Conservation (phyloP, 2,797 vertebrate species). For the Takifugu rubripes region DNA sequence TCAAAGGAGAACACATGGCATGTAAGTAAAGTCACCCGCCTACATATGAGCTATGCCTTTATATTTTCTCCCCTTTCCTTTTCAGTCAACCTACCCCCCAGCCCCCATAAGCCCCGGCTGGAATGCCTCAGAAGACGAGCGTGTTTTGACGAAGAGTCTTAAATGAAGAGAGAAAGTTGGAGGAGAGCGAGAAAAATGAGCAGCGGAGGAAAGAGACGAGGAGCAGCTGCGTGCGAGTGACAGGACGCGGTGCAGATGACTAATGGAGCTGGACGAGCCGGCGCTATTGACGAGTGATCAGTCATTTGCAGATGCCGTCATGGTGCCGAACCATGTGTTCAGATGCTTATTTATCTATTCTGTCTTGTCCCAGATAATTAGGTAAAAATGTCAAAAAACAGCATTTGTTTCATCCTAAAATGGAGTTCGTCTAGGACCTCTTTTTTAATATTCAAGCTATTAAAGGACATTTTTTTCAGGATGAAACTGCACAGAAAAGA, state of each 20-base stretch:
- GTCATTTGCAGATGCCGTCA: slow-evolving; percentile 63
- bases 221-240: slow-evolving; percentile 72
- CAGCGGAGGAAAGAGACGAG: slow-evolving; percentile 47
- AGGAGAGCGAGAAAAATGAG: slow-evolving; percentile 60
- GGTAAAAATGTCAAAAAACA: too few species aligned
- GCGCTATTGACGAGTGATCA: slow-evolving; percentile 72
- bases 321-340: slow-evolving; percentile 47
- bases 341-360: slow-evolving; percentile 29
- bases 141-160: slow-evolving; percentile 23
- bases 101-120: slow-evolving; percentile 37
- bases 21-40: slow-evolving; percentile 49
- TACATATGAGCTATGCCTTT: slow-evolving; percentile 27
- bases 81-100: slow-evolving; percentile 39
- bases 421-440: neutral
- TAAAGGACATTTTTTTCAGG: neutral
- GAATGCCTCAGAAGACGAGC: slow-evolving; percentile 43
- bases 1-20: slow-evolving; percentile 55
- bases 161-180: slow-evolving; percentile 60
- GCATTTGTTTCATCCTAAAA: too few species aligned
- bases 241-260: slow-evolving; percentile 60
- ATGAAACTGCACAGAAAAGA: neutral
- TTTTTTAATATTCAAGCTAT: neutral
- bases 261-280: slow-evolving; percentile 61
- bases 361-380: too few species aligned
- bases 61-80: slow-evolving; percentile 29